Conservation (phyloP, 2,113 vertebrate genomes). For the Bettongia penicillata region DNA sequence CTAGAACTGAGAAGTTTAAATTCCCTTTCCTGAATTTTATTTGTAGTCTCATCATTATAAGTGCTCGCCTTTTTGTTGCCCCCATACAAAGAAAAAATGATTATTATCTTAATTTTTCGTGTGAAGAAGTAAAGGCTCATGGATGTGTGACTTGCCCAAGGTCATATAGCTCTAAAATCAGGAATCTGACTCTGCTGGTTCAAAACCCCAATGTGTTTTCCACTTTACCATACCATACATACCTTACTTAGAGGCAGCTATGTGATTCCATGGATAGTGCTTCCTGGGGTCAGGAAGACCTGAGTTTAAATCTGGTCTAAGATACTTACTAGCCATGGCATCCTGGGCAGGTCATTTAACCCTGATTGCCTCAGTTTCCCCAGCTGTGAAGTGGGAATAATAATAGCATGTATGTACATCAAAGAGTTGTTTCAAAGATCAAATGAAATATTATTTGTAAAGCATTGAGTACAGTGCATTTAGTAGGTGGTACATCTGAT, state of each 20-base stretch:
- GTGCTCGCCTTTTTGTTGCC: not conserved
- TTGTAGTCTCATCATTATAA: not conserved
- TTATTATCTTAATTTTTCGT: not conserved
- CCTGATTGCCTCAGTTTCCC: not conserved
- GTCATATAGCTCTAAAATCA: not conserved
- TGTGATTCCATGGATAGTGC: not conserved
- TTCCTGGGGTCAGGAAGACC: not conserved
- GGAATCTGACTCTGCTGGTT: not conserved
- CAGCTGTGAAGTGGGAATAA: not conserved
- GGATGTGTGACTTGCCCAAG: not conserved
- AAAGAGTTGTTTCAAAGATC: not conserved
- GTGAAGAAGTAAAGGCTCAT: not conserved
- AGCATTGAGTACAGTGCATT: not conserved
- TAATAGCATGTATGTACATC: not conserved
- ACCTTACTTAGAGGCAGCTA: not conserved
- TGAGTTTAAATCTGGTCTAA: not conserved
- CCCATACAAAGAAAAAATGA: not conserved
- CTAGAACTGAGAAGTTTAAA: not conserved
- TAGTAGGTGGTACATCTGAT: not conserved
- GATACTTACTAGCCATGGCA: too few species aligned
- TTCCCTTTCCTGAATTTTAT: constrained; percentile 26
- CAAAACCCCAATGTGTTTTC: not conserved
- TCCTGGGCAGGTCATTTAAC: not conserved
- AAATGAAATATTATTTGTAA: not conserved
- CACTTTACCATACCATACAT: not conserved